Evolutionary conservation across 2,113 vertebrate species (phyloP).

Genomic region (Dicaeum eximium): DNA sequence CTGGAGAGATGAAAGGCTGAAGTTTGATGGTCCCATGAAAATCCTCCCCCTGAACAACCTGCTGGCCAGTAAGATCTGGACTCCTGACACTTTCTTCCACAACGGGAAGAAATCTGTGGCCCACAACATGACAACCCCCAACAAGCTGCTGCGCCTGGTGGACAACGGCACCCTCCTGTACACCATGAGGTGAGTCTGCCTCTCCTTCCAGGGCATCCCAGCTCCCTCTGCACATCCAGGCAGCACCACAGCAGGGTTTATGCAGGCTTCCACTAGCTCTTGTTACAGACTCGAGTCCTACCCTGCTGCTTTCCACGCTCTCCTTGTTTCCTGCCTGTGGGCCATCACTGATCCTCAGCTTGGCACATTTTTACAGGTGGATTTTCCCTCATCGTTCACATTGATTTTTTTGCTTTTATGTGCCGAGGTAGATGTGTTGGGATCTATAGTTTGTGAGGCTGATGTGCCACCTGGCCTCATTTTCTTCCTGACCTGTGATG

Average conservation of each 20-base stretch:
- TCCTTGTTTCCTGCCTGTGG: neutral
- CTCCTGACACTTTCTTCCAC: slow-evolving; percentile 97
- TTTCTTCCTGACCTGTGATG: neutral
- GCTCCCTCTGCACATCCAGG: no score
- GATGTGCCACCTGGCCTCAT: neutral
- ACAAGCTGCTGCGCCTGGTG: slow-evolving; percentile 92
- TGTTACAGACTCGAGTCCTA: neutral
- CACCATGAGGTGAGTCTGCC: slow-evolving; percentile 88
- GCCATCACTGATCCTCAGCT: neutral
- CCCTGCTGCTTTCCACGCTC: neutral
- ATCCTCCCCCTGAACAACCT: slow-evolving; percentile 95
- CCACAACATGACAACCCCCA: slow-evolving; percentile 98
- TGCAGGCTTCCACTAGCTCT: neutral
- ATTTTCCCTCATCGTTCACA: neutral
- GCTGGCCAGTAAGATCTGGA: slow-evolving; percentile 98
- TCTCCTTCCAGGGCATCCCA: neutral
- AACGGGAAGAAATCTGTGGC: slow-evolving; percentile 98
- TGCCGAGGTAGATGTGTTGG: neutral
- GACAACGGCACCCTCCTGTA: slow-evolving; percentile 96
- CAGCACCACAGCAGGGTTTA: neutral
- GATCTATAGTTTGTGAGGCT: neutral
- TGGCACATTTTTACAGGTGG: neutral
- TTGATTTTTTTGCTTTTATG: neutral
- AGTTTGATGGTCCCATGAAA: slow-evolving; percentile 97
- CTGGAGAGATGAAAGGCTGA: slow-evolving; percentile 94